Percentiles rank a stretch among this genome's conserved stretches.
These are phyloP conservation scores for Dinothrombium tinctorium DNA, from an alignment of 1,140 invertebrate species.

Conservation along the genomic window DNA sequence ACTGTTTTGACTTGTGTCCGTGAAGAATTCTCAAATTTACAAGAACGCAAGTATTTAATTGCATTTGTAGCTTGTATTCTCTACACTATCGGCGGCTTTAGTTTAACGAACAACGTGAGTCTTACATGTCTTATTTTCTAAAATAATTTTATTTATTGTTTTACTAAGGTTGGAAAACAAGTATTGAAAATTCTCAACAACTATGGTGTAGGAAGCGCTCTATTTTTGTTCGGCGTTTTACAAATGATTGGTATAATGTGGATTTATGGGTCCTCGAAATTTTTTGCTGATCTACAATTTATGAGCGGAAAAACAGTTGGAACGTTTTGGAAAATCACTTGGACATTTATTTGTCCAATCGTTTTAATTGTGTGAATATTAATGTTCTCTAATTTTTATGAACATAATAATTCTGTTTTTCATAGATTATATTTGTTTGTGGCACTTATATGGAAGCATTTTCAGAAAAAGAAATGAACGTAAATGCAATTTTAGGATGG, in stretches of 20 bases:
- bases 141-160: too few relatives aligned
- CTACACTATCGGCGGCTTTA: conserved; percentile 39
- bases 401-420: too few relatives aligned
- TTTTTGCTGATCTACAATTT: conserved; percentile 45
- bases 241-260: conserved; percentile 43
- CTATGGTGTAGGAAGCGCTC: conserved; percentile 53
- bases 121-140: too few relatives aligned
- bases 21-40: conserved; percentile 38
- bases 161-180: conserved; percentile 58
- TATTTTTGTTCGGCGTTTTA: conserved; percentile 42
- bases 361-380: conserved; percentile 33
- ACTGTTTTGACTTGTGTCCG: conserved; percentile 38
- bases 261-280: conserved; percentile 44
- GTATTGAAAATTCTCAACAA: conserved; percentile 58
- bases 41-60: conserved; percentile 31
- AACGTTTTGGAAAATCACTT: conserved; percentile 51
- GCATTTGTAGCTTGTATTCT: conserved; percentile 29
- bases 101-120: conserved; percentile 16
- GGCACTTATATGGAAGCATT: too few relatives aligned
- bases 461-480: too few relatives aligned
- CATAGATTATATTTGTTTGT: too few relatives aligned
- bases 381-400: too few relatives aligned
- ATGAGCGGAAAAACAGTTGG: conserved; percentile 45
- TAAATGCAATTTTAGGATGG: too few relatives aligned
- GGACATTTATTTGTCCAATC: conserved; percentile 42